Percentiles rank a stretch among this genome's conserved stretches.
phyloP scores from a whole-genome alignment of 1,140 invertebrate species.

The Tigriopus japonicus region DNA sequence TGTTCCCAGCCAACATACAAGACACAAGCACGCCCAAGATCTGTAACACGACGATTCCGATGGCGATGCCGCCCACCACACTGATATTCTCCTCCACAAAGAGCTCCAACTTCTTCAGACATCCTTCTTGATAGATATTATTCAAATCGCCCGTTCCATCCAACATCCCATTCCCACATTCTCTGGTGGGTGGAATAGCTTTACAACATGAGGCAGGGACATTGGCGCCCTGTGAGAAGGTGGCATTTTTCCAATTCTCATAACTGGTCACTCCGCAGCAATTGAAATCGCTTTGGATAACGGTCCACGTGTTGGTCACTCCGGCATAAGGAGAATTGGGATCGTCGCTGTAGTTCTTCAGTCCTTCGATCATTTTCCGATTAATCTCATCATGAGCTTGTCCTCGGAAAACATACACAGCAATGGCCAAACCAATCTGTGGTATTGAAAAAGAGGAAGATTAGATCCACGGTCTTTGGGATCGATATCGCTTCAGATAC shows the following conservation, averaged over 20 bases:
- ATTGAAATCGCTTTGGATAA: conserved; percentile 12
- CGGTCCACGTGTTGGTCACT: conserved; percentile 16
- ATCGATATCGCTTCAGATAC: neutral
- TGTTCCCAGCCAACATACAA: conserved; percentile 12
- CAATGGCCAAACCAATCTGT: conserved; percentile 26
- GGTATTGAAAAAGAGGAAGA: conserved; percentile 23
- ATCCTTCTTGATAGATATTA: conserved; percentile 16
- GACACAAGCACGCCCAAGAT: conserved; percentile 17
- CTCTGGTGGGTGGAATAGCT: neutral
- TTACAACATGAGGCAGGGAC: conserved; percentile 18
- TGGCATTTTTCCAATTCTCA: conserved; percentile 14
- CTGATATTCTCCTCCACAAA: conserved; percentile 12
- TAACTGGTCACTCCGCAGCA: conserved; percentile 18
- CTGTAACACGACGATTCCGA: conserved; percentile 17
- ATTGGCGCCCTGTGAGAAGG: neutral
- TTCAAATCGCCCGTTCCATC: neutral
- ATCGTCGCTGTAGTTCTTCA: conserved; percentile 14
- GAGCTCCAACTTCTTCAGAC: conserved; percentile 8
- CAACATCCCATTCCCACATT: neutral
- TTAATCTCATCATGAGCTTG: conserved; percentile 16
- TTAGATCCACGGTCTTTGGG: neutral
- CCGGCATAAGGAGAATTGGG: neutral
- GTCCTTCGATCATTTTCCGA: conserved; percentile 15
- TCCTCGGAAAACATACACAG: conserved; percentile 24
- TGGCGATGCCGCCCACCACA: conserved; percentile 16